Evolutionary conservation across 2,113 vertebrate genomes (phyloP), one percentile per base, ranked within the genome.

Genomic region (Peromyscus leucopus): DNA sequence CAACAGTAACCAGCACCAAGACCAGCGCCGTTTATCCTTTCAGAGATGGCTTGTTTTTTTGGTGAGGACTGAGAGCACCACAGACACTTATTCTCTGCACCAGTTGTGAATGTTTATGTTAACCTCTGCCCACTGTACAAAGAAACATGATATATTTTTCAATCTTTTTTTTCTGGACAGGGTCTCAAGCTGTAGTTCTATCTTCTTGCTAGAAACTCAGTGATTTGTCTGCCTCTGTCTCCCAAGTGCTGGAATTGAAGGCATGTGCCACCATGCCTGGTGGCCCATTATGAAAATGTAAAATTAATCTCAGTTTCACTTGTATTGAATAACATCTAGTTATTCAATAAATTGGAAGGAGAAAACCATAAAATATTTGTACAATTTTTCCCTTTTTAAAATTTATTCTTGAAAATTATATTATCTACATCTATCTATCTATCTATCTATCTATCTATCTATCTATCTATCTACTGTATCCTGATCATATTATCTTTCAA

Each of bases 241-340:
- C 10, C 33, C 79, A 80, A 36, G 78, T 80, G 17, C 31, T 55
- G 48, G 48, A 57, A 80, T 36, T 80, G 28, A 80, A 80, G 26
- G 15, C 28, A 79, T 33, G 28, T 9, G 7, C 51, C 51, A 51
- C 51, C 51, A 51, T 9, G 51, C 10, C 51, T 51, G 51, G 76
- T 55, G 31, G 28, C 48, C 46, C 76, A 51, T 79, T 79, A 28
- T 79, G 31, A 55, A 80, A 55, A 21, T 36, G 83, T 17, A 0
- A n/a, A 90, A 65, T 93, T 63, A 65, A 10, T 71, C 33, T 85
- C 78, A 72, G 55, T 80, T 94, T 89, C 26, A 24, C 21, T 93
- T 75, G 3, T 31, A 16, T 59, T 95, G 57, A 88, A 19, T 84
- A 61, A 92, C 16, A 87, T 59, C n/a, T 36, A 82, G 93, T 42